Evolutionary conservation across 2,888 invertebrate species (phyloP).

Genomic region (Tipula vernalis): DNA sequence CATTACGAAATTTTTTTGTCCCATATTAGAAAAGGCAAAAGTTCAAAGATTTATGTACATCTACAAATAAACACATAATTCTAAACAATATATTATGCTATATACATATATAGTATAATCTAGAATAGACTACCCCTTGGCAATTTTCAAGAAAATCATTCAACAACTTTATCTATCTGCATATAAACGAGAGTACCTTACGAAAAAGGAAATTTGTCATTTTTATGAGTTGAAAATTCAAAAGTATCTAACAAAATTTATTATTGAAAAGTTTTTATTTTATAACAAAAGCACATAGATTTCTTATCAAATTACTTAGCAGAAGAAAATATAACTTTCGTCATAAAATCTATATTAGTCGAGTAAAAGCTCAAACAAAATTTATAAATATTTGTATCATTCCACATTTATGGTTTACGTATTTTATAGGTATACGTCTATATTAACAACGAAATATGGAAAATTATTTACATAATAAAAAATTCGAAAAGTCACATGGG

Average conservation of each 20-base stretch:
- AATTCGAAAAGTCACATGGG: neutral
- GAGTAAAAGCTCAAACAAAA: neutral
- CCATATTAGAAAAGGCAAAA: too few relatives aligned
- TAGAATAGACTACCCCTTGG: neutral
- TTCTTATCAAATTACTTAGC: neutral
- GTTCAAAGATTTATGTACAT: neutral
- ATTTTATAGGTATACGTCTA: neutral
- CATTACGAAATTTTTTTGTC: too few relatives aligned
- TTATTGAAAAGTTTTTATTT: neutral
- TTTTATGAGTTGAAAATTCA: neutral
- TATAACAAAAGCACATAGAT: neutral
- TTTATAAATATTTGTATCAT: neutral
- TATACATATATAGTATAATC: neutral
- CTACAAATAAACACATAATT: neutral
- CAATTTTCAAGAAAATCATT: neutral
- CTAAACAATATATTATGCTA: neutral
- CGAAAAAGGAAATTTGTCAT: neutral
- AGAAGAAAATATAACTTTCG: neutral
- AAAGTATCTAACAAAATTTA: neutral
- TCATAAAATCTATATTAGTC: neutral
- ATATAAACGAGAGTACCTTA: neutral
- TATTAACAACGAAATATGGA: neutral
- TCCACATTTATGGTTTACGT: neutral
- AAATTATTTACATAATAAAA: neutral
- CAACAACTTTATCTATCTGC: neutral